Evolutionary conservation across 1,140 invertebrate species (phyloP).

Genomic region (Drosophila truncata): DNA sequence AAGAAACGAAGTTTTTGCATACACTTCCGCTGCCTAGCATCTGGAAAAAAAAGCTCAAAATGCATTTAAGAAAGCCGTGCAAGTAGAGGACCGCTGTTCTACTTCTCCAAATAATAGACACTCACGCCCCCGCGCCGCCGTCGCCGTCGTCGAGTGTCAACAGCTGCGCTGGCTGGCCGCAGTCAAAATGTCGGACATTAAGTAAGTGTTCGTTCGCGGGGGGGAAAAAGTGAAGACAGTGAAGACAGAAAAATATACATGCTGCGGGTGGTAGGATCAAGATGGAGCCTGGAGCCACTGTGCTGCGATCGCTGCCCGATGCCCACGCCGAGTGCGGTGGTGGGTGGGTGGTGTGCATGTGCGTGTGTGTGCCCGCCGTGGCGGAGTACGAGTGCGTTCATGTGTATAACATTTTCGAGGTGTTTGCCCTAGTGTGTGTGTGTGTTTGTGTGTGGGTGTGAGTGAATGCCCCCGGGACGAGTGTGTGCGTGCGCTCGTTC

Average conservation of each 20-base stretch:
- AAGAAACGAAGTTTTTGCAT: conserved; percentile 24
- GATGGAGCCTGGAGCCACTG: background rate
- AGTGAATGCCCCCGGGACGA: conserved; percentile 27
- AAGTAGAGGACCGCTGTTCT: conserved; percentile 20
- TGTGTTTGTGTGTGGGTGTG: conserved; percentile 21
- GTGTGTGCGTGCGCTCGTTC: conserved; percentile 8
- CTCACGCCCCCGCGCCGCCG: conserved; percentile 48
- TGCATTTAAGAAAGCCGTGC: conserved; percentile 15
- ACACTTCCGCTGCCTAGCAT: conserved; percentile 5
- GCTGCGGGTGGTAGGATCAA: background rate
- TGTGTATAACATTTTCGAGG: conserved; percentile 54
- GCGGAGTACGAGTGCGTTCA: conserved; percentile 33
- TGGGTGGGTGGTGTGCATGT: conserved; percentile 3
- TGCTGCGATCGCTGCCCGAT: background rate
- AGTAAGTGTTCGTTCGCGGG: conserved; percentile 63
- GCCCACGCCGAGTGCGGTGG: background rate
- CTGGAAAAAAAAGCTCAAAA: conserved; percentile 16
- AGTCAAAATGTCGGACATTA: conserved; percentile 81
- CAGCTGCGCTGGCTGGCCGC: conserved; percentile 65
- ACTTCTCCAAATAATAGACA: conserved; percentile 39
- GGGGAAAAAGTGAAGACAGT: too few species aligned
- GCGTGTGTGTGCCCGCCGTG: background rate
- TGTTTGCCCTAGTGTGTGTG: conserved; percentile 26
- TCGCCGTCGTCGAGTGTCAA: conserved; percentile 65
- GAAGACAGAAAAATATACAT: conserved; percentile 18